These are phyloP conservation scores for Pseudococcus longispinus DNA, from an alignment of 2,888 invertebrate genomes.

Conservation along the genomic window DNA sequence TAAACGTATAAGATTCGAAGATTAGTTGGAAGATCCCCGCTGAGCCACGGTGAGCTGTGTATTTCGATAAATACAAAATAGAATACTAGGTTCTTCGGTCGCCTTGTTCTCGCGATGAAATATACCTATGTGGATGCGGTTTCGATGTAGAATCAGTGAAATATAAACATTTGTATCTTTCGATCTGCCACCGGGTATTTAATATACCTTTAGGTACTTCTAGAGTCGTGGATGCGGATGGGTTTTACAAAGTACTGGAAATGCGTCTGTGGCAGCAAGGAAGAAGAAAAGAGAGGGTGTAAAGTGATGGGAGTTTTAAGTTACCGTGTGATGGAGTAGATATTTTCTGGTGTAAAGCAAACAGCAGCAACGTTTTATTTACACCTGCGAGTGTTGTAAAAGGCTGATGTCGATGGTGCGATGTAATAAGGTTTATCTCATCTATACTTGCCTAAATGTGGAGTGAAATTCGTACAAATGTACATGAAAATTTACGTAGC, in stretches of 20 bases:
- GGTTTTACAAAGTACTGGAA: neutral
- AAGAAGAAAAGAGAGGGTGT: neutral
- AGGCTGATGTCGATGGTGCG: no score
- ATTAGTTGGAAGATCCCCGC: neutral
- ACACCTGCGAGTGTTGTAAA: neutral
- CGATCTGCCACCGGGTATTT: conserved; percentile 1
- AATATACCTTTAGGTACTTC: neutral
- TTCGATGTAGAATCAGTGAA: neutral
- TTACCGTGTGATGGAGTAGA: neutral
- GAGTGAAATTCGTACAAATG: no score
- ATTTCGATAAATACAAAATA: neutral
- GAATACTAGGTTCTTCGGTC: neutral
- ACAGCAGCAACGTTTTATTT: neutral
- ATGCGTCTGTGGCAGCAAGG: neutral
- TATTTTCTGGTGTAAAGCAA: neutral
- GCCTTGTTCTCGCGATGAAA: neutral
- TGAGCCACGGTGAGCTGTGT: neutral
- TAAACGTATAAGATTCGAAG: neutral
- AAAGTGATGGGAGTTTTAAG: neutral
- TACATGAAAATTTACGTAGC: no score
- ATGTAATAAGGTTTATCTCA: no score
- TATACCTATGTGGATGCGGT: neutral
- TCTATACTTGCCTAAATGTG: no score
- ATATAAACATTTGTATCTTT: neutral
- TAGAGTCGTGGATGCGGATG: neutral